phyloP scores from a whole-genome alignment of 2,888 invertebrate species.

The Aphidius colemani region DNA sequence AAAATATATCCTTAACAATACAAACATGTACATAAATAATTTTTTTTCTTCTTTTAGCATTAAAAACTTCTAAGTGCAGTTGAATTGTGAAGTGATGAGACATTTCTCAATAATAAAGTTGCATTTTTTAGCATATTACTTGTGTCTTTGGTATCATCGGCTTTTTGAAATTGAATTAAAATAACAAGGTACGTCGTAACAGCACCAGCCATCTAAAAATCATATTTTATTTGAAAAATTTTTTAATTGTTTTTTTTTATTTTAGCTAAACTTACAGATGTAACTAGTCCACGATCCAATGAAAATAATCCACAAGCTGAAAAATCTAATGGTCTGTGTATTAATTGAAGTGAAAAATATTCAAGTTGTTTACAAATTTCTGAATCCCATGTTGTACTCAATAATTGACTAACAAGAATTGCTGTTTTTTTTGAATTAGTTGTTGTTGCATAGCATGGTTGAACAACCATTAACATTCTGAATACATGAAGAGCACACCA shows the following conservation, averaged over 20 bases:
- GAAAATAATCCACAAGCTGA: slow-evolving; percentile 67
- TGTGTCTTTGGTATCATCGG: slow-evolving; percentile 56
- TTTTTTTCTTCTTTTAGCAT: not conserved
- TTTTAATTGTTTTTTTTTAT: slow-evolving; percentile 2
- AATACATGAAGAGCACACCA: slow-evolving; percentile 66
- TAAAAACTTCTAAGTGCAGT: slow-evolving; percentile 28
- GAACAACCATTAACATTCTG: slow-evolving; percentile 65
- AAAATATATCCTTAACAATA: too few relatives aligned
- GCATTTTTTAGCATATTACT: slow-evolving; percentile 45
- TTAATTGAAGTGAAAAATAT: slow-evolving; percentile 65
- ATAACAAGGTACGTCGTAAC: slow-evolving; percentile 68
- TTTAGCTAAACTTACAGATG: slow-evolving; percentile 63
- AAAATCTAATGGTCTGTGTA: slow-evolving; percentile 65
- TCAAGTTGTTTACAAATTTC: slow-evolving; percentile 63
- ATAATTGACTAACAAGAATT: slow-evolving; percentile 61
- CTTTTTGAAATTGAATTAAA: slow-evolving; percentile 67
- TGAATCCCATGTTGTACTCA: slow-evolving; percentile 46
- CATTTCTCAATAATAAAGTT: slow-evolving; percentile 44
- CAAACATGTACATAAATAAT: too few relatives aligned
- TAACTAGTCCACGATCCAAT: slow-evolving; percentile 64
- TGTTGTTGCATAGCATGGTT: slow-evolving; percentile 66
- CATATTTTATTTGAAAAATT: not conserved
- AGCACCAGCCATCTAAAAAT: slow-evolving; percentile 63
- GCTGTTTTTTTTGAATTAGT: slow-evolving; percentile 63
- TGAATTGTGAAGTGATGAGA: slow-evolving; percentile 40